Evolutionary conservation across 1,140 invertebrate species (phyloP).

Genomic region (Dysdera silvatica): DNA sequence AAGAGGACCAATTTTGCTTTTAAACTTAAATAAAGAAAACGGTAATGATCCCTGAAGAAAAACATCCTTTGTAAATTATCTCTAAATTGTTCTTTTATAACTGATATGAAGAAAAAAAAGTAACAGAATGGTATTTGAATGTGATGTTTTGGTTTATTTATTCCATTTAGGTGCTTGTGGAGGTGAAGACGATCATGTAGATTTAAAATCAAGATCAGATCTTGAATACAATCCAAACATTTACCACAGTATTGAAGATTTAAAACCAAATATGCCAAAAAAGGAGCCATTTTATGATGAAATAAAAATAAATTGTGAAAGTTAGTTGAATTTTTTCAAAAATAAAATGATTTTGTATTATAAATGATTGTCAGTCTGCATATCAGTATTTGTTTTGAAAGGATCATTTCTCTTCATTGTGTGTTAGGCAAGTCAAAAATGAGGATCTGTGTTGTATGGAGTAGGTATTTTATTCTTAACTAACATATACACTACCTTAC

Average conservation of each 20-base stretch:
- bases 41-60: too few species aligned
- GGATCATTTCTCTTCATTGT: background rate
- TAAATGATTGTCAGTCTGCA: too few species aligned
- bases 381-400: background rate
- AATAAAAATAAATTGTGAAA: conserved; percentile 60
- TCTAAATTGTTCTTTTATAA: too few species aligned
- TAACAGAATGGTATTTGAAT: background rate
- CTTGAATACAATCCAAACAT: conserved; percentile 48
- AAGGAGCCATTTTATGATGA: conserved; percentile 81
- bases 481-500: background rate
- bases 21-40: too few species aligned
- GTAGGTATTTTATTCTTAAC: background rate
- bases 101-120: background rate
- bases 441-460: background rate
- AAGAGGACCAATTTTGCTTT: too few species aligned
- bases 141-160: background rate
- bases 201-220: conserved; percentile 26
- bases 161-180: conserved; percentile 28
- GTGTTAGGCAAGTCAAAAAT: background rate
- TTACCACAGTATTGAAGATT: conserved; percentile 68
- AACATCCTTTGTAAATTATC: too few species aligned
- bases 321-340: conserved; percentile 35
- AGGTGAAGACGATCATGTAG: conserved; percentile 5
- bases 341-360: background rate
- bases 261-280: conserved; percentile 50